Conservation (phyloP, 2,113 vertebrate genomes). For the Bolborhynchus lineola region DNA sequence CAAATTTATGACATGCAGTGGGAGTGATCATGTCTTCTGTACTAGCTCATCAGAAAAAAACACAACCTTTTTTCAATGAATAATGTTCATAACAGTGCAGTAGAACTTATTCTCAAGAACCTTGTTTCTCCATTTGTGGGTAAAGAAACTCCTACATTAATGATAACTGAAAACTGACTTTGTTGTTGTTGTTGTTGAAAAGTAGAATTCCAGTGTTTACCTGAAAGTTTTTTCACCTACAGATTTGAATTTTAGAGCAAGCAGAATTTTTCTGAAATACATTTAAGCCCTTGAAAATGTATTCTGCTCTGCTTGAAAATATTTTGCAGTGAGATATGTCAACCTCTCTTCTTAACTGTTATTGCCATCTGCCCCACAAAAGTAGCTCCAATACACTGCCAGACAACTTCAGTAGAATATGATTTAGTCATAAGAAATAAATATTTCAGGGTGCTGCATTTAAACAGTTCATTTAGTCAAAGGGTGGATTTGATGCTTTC, state of each 20-base stretch:
- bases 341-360: neutral
- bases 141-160: neutral
- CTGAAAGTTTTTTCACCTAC: neutral
- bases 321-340: neutral
- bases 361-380: neutral
- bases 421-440: neutral
- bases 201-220: neutral
- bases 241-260: neutral
- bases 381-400: neutral
- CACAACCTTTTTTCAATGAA: neutral
- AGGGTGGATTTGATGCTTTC: neutral
- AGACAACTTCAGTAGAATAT: neutral
- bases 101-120: neutral
- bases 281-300: neutral
- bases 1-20: slow-evolving; percentile 45
- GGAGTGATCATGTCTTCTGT: slow-evolving; percentile 39
- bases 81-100: neutral
- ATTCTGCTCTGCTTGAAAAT: neutral
- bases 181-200: neutral
- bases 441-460: neutral
- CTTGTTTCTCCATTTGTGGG: neutral
- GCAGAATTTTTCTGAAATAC: neutral
- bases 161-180: neutral
- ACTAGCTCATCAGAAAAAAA: neutral
- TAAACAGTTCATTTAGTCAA: neutral